Percentiles rank a stretch among this genome's conserved stretches.
These are phyloP conservation scores for Lepidotrigona ventralis DNA, from an alignment of 1,140 invertebrate genomes.

Conservation along the genomic window DNA sequence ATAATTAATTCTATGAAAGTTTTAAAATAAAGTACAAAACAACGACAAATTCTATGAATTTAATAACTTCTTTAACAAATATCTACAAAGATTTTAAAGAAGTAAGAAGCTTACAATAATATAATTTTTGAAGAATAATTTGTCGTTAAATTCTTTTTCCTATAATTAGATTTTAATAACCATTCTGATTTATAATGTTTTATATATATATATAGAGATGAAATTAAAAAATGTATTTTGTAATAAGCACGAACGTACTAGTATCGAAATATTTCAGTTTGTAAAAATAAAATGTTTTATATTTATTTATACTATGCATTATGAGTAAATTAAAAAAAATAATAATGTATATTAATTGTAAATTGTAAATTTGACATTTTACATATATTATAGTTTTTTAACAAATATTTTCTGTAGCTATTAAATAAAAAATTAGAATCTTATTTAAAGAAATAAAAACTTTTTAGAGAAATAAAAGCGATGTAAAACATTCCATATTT, in stretches of 20 bases:
- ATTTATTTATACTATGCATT: too few species aligned
- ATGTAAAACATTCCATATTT: too few species aligned
- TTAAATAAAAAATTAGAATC: too few species aligned
- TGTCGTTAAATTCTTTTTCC: neutral
- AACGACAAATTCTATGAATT: neutral
- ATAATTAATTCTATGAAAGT: neutral
- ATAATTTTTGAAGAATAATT: neutral
- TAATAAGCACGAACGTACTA: too few species aligned
- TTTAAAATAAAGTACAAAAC: neutral
- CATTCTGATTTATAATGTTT: too few species aligned
- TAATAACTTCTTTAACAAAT: neutral
- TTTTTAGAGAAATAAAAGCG: too few species aligned
- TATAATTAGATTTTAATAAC: neutral
- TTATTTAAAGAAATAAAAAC: too few species aligned
- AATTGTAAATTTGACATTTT: neutral
- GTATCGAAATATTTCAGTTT: too few species aligned
- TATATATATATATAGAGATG: too few species aligned
- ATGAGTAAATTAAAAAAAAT: neutral
- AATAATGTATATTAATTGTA: neutral
- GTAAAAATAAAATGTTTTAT: too few species aligned
- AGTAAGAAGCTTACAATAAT: neutral
- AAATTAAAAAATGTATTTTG: too few species aligned
- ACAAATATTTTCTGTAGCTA: too few species aligned
- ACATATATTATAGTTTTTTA: neutral
- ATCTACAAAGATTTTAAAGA: neutral